A percentile compares a stretch with the other conserved stretches of the same genome.
phyloP scores from a whole-genome alignment of 1,140 invertebrate species.

The Brachionus koreanus region DNA sequence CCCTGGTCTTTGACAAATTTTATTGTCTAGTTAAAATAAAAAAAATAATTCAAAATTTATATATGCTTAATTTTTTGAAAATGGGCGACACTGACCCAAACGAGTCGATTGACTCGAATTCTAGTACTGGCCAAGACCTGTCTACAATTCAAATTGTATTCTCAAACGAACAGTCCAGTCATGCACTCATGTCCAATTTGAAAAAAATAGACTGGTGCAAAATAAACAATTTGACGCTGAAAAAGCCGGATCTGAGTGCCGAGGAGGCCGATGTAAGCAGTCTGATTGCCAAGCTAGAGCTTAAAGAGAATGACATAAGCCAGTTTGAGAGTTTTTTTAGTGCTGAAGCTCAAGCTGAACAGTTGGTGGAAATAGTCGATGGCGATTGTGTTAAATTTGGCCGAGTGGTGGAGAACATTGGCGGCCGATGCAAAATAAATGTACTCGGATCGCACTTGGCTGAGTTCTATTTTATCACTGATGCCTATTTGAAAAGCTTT shows the following conservation, averaged over 20 bases:
- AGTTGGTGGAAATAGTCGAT: not conserved
- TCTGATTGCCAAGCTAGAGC: not conserved
- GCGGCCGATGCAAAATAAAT: not conserved
- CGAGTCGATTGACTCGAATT: not conserved
- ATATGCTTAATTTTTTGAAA: not conserved
- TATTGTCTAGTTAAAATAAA: conserved; percentile 19
- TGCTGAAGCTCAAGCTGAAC: not conserved
- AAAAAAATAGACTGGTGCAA: not conserved
- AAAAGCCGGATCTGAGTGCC: not conserved
- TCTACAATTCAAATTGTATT: not conserved
- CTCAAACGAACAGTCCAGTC: not conserved
- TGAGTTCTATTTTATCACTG: not conserved
- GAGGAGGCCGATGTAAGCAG: not conserved
- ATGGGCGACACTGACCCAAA: not conserved
- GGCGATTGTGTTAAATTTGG: not conserved
- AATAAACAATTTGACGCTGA: not conserved
- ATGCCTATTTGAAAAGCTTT: conserved; percentile 1
- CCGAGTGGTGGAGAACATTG: not conserved
- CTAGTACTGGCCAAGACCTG: not conserved
- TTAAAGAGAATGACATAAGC: not conserved
- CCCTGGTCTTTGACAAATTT: not conserved
- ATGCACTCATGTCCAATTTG: not conserved
- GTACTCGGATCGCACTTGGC: not conserved
- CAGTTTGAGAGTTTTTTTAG: not conserved
- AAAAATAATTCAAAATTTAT: conserved; percentile 5